Conservation (phyloP, 1,140 invertebrate genomes). For the Ridgeia piscesae region DNA sequence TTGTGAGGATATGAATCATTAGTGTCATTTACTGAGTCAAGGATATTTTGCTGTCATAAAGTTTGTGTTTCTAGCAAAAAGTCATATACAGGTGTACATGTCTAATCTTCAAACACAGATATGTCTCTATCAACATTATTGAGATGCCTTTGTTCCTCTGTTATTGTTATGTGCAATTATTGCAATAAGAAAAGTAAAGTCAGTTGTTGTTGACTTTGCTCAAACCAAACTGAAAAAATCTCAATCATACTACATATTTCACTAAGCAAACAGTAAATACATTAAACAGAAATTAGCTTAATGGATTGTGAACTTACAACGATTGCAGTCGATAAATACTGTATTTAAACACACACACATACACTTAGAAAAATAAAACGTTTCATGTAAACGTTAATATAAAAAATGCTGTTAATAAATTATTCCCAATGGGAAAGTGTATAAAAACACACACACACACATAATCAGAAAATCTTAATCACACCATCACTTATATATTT, state of each 20-base stretch:
- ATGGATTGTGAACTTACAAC: neutral
- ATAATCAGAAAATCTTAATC: neutral
- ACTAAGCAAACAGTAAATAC: neutral
- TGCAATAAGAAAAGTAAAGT: neutral
- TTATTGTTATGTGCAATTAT: neutral
- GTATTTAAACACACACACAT: neutral
- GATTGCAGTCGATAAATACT: neutral
- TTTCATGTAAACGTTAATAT: neutral
- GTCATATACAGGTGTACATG: neutral
- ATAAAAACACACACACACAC: neutral
- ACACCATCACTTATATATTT: neutral
- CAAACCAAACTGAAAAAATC: neutral
- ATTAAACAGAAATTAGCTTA: neutral
- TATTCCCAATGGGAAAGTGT: neutral
- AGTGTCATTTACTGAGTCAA: neutral
- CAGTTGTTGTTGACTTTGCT: neutral
- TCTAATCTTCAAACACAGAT: neutral
- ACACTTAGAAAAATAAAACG: neutral
- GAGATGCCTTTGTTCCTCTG: neutral
- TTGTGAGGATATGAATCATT: neutral
- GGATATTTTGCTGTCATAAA: neutral
- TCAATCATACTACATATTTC: neutral
- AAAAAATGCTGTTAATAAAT: neutral
- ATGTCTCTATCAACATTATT: neutral
- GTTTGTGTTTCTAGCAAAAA: neutral